Evolutionary conservation across 2,888 invertebrate species (phyloP).

Genomic region (Therioaphis trifolii): DNA sequence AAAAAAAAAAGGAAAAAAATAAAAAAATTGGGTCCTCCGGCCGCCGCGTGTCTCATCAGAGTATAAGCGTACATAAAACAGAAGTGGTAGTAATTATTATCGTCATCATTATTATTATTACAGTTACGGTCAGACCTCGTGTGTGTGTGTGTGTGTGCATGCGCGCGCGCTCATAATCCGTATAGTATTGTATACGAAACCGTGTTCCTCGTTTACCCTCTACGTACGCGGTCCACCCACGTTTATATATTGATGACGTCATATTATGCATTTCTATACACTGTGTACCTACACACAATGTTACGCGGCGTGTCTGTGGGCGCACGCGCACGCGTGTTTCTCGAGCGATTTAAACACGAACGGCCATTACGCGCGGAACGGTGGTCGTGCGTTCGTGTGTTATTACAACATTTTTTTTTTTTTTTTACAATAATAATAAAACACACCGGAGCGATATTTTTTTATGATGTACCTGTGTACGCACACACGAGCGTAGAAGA

Average conservation of each 20-base stretch:
- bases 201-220: too few species aligned
- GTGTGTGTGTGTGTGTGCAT: conserved; percentile 3
- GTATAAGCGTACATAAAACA: background rate
- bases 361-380: background rate
- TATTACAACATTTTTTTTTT: too few species aligned
- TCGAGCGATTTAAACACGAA: background rate
- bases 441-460: background rate
- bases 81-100: conserved; percentile 1
- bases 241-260: background rate
- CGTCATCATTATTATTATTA: background rate
- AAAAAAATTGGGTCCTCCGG: too few species aligned
- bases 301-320: background rate
- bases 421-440: too few species aligned
- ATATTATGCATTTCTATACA: background rate
- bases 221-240: too few species aligned
- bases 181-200: too few species aligned
- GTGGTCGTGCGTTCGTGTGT: conserved; percentile 6
- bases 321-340: too few species aligned
- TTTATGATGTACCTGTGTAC: background rate
- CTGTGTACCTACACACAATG: background rate
- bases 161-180: too few species aligned
- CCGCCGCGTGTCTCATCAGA: too few species aligned
- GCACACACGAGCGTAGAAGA: background rate
- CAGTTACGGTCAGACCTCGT: conserved; percentile 1
- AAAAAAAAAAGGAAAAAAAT: too few species aligned